Evolutionary conservation across 2,113 vertebrate genomes (phyloP).

Genomic region (Ctenomys sociabilis): DNA sequence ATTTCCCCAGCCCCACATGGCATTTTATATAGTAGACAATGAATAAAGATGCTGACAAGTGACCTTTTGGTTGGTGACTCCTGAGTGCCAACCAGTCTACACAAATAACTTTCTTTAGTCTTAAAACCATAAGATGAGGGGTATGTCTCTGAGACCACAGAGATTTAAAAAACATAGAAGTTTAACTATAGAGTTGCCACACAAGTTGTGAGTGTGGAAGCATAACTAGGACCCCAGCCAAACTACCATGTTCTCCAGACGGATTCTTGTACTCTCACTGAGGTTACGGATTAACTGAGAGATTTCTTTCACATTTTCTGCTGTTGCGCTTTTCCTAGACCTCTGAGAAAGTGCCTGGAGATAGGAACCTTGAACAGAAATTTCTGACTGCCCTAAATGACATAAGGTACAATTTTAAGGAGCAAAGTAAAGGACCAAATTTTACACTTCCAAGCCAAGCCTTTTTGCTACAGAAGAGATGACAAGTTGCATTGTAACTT

Average conservation of each 20-base stretch:
- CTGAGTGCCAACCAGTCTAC: not conserved
- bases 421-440: slow-evolving; percentile 45
- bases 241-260: not conserved
- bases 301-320: not conserved
- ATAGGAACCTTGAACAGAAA: not conserved
- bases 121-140: not conserved
- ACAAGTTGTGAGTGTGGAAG: not conserved
- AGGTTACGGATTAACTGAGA: not conserved
- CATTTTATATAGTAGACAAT: not conserved
- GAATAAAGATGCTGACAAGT: not conserved
- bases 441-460: not conserved
- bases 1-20: too few relatives aligned
- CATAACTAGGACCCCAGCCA: not conserved
- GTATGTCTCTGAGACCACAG: not conserved
- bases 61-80: not conserved
- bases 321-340: not conserved
- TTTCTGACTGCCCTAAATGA: not conserved
- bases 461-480: not conserved
- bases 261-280: not conserved
- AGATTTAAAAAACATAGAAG: not conserved
- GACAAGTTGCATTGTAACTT: not conserved
- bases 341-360: not conserved
- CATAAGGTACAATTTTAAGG: not conserved
- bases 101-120: not conserved
- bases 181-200: not conserved